Conservation (phyloP, 2,113 vertebrate genomes). For the Syngnathoides biaculeatus region DNA sequence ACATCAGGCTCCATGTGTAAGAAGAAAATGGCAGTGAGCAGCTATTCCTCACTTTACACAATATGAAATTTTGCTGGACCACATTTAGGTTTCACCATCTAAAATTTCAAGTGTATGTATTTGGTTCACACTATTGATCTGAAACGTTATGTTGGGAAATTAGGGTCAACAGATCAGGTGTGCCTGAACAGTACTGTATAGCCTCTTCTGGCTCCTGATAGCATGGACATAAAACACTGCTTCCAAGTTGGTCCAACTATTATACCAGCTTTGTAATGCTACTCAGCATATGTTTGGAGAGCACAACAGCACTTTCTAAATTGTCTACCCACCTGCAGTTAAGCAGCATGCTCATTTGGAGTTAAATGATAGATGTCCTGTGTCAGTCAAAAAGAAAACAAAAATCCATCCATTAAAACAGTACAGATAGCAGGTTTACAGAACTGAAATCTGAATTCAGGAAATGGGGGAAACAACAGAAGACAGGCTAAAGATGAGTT, state of each 20-base stretch:
- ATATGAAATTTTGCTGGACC: background rate
- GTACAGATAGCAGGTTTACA: background rate
- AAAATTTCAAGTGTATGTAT: background rate
- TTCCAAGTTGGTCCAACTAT: background rate
- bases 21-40: background rate
- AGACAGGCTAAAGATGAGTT: background rate
- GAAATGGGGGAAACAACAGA: background rate
- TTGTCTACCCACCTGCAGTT: background rate
- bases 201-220: background rate
- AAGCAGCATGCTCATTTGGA: background rate
- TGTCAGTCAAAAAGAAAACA: background rate
- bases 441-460: background rate
- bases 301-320: background rate
- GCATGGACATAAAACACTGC: background rate
- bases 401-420: background rate
- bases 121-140: background rate
- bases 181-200: background rate
- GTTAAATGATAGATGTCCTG: background rate
- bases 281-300: background rate
- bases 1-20: slow-evolving; percentile 12
- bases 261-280: background rate
- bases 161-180: background rate
- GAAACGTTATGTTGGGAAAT: background rate
- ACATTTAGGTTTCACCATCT: background rate
- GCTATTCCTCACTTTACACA: background rate